Evolutionary conservation across 1,140 invertebrate species (phyloP).

Genomic region (Drosophila pectinifera): DNA sequence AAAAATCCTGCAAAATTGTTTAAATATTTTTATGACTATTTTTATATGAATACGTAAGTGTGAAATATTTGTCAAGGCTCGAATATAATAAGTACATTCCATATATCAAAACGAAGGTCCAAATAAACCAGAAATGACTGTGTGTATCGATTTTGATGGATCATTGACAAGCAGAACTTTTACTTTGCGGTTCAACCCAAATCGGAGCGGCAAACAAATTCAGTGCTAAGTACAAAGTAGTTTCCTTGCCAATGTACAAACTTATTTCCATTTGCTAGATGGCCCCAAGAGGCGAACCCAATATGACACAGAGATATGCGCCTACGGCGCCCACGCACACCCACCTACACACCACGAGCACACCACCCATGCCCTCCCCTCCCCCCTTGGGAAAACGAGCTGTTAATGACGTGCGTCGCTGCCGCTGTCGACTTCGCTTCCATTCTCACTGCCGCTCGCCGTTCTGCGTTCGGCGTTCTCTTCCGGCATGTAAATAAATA

Average conservation of each 20-base stretch:
- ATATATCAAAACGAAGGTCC: too few relatives aligned
- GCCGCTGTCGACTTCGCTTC: constrained; percentile 26
- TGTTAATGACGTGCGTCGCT: constrained; percentile 75
- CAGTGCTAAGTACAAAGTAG: constrained; percentile 51
- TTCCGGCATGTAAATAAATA: constrained; percentile 83
- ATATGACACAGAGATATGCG: constrained; percentile 57
- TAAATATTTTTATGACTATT: too few relatives aligned
- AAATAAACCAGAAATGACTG: constrained; percentile 1
- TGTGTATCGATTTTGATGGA: constrained; percentile 6
- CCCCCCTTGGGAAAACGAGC: constrained; percentile 48
- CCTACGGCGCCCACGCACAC: constrained; percentile 41
- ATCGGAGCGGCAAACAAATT: constrained; percentile 27
- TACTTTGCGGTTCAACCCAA: constrained; percentile 7
- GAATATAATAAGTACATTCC: neutral
- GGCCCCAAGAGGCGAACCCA: constrained; percentile 45
- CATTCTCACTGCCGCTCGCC: constrained; percentile 43
- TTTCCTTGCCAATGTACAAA: constrained; percentile 58
- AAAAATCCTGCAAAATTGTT: too few relatives aligned
- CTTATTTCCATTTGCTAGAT: constrained; percentile 58
- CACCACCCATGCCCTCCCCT: neutral
- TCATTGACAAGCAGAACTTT: constrained; percentile 27
- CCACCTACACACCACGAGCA: constrained; percentile 16
- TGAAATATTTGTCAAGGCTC: too few relatives aligned
- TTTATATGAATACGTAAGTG: too few relatives aligned
- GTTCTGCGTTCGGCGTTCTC: constrained; percentile 58